Evolutionary conservation across 2,113 vertebrate species (phyloP).

Genomic region (Pimephales promelas): DNA sequence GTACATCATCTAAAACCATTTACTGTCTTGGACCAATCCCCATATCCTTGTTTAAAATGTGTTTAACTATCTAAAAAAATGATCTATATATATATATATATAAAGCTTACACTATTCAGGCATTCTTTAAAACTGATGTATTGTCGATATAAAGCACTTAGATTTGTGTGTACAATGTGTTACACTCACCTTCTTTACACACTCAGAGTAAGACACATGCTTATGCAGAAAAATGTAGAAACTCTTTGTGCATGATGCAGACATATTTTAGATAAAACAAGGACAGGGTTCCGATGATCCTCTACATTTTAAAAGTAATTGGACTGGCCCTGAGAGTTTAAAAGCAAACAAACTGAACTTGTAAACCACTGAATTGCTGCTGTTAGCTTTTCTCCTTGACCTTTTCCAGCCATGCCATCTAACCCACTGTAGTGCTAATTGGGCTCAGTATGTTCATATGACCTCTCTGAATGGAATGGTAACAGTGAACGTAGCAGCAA

Average conservation of each 20-base stretch:
- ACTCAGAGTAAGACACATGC: background rate
- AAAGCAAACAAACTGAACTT: slow-evolving; percentile 54
- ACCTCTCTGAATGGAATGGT: slow-evolving; percentile 38
- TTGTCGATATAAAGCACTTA: background rate
- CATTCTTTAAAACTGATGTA: background rate
- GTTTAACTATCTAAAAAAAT: background rate
- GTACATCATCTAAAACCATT: background rate
- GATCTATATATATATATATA: background rate
- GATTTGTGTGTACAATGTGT: background rate
- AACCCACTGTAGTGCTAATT: slow-evolving; percentile 55
- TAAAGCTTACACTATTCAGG: background rate
- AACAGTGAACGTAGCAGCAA: background rate
- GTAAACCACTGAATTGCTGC: slow-evolving; percentile 34
- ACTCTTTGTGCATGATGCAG: slow-evolving; percentile 3
- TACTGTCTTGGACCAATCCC: background rate
- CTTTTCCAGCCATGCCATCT: slow-evolving; percentile 46
- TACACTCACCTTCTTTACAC: background rate
- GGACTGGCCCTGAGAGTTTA: slow-evolving; percentile 52
- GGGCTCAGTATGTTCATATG: slow-evolving; percentile 53
- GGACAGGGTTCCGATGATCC: slow-evolving; percentile 19
- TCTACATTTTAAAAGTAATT: slow-evolving; percentile 52
- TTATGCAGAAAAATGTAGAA: background rate
- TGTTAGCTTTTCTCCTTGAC: slow-evolving; percentile 53
- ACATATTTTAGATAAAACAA: slow-evolving; percentile 36
- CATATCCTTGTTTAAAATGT: background rate